Base-by-base conservation (phyloP, 2,113 vertebrate species). In the Larimichthys polyactis region DNA sequence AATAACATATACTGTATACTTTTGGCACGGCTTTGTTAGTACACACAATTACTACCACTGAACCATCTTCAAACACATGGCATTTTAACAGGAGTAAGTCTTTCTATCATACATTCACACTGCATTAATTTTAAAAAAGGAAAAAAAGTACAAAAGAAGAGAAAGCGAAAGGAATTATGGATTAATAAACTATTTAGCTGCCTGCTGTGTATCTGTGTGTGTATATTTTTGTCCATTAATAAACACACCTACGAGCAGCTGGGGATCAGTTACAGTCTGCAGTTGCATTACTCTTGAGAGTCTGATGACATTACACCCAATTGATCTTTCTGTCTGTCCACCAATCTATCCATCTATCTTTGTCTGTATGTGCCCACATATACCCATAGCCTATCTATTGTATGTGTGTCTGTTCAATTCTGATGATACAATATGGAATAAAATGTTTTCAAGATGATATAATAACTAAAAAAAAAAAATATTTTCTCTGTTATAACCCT, bases 231-330 rank as follows among this genome's bases (percentile, higher is more conserved):
- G 27, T 24, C 5, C 2, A 3, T 48, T 71, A 32, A 66, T 63
- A 63, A 54, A 55, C 46, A 55, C n/a, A n/a, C 58, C 63, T 29
- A 43, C 51, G 68, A 17, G 71, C 46, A 52, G 36, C 62, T 29
- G 11, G 63, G 52, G 63, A 67, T 66, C 51, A 67, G 16, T 66
- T 76, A 54, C 2, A 2, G 48, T 55, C 20, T 55, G 36, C 22
- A 32, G 54, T 19, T 57, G 14, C 24, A 48, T 57, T 72, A 48
- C 40, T 72, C 67, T 12, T 29, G 43, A 78, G 46, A 62, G 62
- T 29, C 29, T 63, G 71, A 51, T 48, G 55, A 59, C 27, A 69
- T 49, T 58, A 64, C 11, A 32, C 0, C 5, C 29, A 32, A 20
- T 68, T 17, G 4, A 20, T 63, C 14, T 29, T 27, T 29, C 22